Percentiles rank a stretch among this genome's conserved stretches.
phyloP scores from a whole-genome alignment of 1,140 invertebrate species.

The Drosophila dunni region DNA sequence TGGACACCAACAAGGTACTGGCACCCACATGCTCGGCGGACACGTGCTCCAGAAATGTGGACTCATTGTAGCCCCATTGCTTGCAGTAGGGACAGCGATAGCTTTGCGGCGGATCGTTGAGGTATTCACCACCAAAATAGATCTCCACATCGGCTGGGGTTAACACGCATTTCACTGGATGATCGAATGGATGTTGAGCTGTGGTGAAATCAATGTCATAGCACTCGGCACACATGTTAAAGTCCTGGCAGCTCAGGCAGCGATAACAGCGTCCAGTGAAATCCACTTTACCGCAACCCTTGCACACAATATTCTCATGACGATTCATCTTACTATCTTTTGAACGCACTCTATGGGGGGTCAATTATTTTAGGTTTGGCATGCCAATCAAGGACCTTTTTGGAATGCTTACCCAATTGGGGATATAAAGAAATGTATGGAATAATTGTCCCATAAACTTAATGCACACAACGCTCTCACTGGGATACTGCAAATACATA shows the following conservation, averaged over 20 bases:
- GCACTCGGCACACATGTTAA: constrained; percentile 60
- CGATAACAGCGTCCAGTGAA: constrained; percentile 67
- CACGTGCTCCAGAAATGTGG: constrained; percentile 67
- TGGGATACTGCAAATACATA: constrained; percentile 29
- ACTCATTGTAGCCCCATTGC: constrained; percentile 69
- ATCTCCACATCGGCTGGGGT: constrained; percentile 61
- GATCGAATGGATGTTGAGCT: constrained; percentile 62
- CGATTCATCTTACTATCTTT: constrained; percentile 56
- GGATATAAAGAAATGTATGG: not conserved
- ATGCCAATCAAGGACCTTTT: not conserved
- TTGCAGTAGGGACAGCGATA: constrained; percentile 73
- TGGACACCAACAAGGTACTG: constrained; percentile 61
- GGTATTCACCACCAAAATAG: constrained; percentile 67
- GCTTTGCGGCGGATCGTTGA: constrained; percentile 69
- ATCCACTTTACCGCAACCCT: constrained; percentile 50
- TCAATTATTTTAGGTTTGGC: not conserved
- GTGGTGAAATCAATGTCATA: constrained; percentile 63
- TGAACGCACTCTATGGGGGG: not conserved
- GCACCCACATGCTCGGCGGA: constrained; percentile 53
- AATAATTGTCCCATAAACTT: constrained; percentile 23
- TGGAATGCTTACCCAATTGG: constrained; percentile 24
- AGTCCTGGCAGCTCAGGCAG: constrained; percentile 59
- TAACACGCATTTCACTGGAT: constrained; percentile 63
- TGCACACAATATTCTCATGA: constrained; percentile 62
- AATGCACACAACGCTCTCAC: constrained; percentile 26